Evolutionary conservation across 2,113 vertebrate species (phyloP).

Genomic region (Prochilodus magdalenae): DNA sequence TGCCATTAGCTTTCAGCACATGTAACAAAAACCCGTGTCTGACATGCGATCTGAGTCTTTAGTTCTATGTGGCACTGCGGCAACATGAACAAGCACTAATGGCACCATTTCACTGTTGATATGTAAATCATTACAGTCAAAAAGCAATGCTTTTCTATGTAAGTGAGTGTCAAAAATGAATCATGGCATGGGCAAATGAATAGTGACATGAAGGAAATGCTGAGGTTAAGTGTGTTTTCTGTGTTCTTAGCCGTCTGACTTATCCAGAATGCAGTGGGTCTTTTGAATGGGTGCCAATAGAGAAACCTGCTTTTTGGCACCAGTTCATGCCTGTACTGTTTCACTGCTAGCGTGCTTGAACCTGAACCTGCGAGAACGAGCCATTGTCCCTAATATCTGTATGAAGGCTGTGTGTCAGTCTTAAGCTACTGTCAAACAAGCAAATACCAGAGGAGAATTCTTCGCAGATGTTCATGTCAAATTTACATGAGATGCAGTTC

Average conservation of each 20-base stretch:
- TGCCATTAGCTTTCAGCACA: background rate
- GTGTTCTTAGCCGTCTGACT: background rate
- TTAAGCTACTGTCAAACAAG: background rate
- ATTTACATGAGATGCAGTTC: background rate
- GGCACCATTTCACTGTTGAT: slow-evolving; percentile 6
- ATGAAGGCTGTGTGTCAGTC: background rate
- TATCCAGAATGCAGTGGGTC: background rate
- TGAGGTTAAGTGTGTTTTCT: background rate
- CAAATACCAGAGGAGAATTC: background rate
- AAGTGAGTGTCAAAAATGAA: background rate
- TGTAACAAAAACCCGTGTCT: background rate
- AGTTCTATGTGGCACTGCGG: background rate
- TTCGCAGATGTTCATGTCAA: background rate
- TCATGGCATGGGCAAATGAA: background rate
- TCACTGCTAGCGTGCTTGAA: background rate
- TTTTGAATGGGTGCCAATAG: background rate
- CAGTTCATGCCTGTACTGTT: background rate
- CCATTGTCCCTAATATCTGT: background rate
- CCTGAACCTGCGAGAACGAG: background rate
- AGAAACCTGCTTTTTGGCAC: background rate
- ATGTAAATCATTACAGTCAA: background rate
- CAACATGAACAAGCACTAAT: background rate
- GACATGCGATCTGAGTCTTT: background rate
- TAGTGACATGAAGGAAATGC: background rate
- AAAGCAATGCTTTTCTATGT: background rate